Evolutionary conservation across 2,888 invertebrate species (phyloP), one percentile per base, ranked within the genome.

Genomic region (Scrobipalpa costella): DNA sequence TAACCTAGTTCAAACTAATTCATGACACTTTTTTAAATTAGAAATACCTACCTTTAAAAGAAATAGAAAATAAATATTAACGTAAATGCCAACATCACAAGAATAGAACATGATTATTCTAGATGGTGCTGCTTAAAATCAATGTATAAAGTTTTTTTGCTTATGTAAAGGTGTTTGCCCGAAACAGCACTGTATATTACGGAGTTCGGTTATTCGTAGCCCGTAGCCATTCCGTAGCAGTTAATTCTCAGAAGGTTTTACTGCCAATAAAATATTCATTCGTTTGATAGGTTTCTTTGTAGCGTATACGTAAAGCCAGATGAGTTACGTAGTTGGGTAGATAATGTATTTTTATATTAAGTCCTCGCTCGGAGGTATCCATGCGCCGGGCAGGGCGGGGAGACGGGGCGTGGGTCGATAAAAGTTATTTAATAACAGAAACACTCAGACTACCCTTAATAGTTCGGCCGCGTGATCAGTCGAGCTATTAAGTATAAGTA

Each of bases 361-460:
- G 74, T 76, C 77, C 64, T 67, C 67, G 64, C 69, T 69, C 63
- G 68, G 72, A 69, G 73, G 69, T 74, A 72, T 73, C 73, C 72
- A 70, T 21, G 50, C 21, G 21, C 36, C 50, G 50, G 13, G 50
- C 6, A 0, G 27, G 13, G 5, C 19, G 13, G 21, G 11, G 19
- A 19, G n/a, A n/a, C 7, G 44, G 13, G 21, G 50, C 0, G 50
- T 27, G 2, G 50, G 79, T 85, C 83, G 83, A 86, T 86, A 85
- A 87, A 89, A 89, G 83, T 88, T 89, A 88, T 89, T 89, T 86
- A 88, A 89, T 88, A 88, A 85, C 80, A 84, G 83, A 79, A 84
- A 83, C 81, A 81, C 78, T 80, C 77, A 72, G 79, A 78, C 71
- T 75, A 73, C 40, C 38, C 34, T 52, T 21, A 11, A 15, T 17